These are phyloP conservation scores for Brachionus sp. DNA, from an alignment of 1,140 invertebrate species.

Conservation along the genomic window DNA sequence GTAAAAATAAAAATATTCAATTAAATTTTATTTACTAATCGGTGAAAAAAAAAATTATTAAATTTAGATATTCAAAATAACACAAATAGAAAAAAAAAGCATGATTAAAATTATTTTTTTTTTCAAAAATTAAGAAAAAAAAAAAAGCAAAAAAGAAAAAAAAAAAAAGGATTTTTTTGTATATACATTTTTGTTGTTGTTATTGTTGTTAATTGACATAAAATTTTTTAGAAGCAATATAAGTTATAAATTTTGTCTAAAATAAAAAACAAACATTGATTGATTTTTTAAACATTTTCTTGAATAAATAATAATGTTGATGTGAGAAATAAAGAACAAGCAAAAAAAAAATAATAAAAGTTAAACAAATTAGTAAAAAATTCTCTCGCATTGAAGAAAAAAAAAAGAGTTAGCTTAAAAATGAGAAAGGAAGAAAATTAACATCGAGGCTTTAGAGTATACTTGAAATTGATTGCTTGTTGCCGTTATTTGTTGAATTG, in stretches of 20 bases:
- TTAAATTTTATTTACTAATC: neutral
- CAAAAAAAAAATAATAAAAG: neutral
- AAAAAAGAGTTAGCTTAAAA: too few relatives aligned
- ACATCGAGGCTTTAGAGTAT: neutral
- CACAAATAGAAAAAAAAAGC: neutral
- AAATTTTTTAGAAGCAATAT: neutral
- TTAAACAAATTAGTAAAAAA: neutral
- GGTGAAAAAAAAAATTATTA: constrained; percentile 2
- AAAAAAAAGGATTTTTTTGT: neutral
- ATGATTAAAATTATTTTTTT: neutral
- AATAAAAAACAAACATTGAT: neutral
- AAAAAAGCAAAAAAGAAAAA: neutral
- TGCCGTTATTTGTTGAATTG: neutral
- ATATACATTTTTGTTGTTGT: neutral
- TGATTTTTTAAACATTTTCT: neutral
- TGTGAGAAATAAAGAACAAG: neutral
- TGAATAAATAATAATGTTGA: neutral
- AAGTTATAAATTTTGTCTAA: neutral
- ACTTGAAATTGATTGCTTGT: constrained; percentile 10
- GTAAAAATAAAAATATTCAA: too few relatives aligned
- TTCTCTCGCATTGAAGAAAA: neutral
- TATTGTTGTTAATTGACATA: neutral
- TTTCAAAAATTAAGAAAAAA: neutral
- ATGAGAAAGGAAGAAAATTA: too few relatives aligned
- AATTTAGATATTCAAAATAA: neutral